Conservation (phyloP, 2,113 vertebrate genomes). For the Mustela lutreola region DNA sequence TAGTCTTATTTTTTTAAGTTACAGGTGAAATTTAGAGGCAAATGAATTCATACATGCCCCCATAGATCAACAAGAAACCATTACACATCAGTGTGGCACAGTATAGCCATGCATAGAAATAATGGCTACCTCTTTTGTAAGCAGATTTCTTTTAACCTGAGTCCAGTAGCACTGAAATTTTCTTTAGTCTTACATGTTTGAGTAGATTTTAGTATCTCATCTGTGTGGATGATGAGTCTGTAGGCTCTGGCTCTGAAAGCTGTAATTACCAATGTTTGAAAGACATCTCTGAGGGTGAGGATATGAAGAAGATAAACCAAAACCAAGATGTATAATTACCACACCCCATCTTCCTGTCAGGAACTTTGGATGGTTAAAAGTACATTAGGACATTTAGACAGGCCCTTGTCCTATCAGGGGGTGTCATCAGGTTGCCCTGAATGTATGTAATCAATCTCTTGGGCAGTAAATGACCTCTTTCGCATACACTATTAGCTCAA, state of each 20-base stretch:
- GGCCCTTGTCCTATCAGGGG: conserved; percentile 13
- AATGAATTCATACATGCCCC: not conserved
- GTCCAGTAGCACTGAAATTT: conserved; percentile 19
- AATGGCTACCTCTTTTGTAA: conserved; percentile 15
- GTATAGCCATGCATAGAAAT: not conserved
- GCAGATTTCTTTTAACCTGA: conserved; percentile 30
- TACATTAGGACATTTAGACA: conserved; percentile 56
- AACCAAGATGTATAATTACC: conserved; percentile 67
- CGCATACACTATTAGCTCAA: not conserved
- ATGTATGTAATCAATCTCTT: conserved; percentile 33
- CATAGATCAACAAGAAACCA: not conserved
- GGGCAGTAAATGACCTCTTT: not conserved
- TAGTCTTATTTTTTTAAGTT: conserved; percentile 27
- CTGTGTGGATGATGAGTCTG: conserved; percentile 63
- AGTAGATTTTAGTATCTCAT: conserved; percentile 65
- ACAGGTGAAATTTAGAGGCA: conserved; percentile 15
- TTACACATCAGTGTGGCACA: not conserved
- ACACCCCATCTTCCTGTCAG: conserved; percentile 61
- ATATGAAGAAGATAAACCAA: conserved; percentile 63
- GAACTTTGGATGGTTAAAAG: conserved; percentile 59
- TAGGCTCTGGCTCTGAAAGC: conserved; percentile 53
- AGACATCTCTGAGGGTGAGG: conserved; percentile 65
- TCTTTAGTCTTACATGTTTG: conserved; percentile 21
- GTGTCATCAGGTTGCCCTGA: conserved; percentile 26
- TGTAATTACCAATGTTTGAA: conserved; percentile 71